Percentiles rank a stretch among this genome's conserved stretches.
Evolutionary conservation across 1,140 invertebrate species (phyloP).

Genomic region (Drosophila erecta): DNA sequence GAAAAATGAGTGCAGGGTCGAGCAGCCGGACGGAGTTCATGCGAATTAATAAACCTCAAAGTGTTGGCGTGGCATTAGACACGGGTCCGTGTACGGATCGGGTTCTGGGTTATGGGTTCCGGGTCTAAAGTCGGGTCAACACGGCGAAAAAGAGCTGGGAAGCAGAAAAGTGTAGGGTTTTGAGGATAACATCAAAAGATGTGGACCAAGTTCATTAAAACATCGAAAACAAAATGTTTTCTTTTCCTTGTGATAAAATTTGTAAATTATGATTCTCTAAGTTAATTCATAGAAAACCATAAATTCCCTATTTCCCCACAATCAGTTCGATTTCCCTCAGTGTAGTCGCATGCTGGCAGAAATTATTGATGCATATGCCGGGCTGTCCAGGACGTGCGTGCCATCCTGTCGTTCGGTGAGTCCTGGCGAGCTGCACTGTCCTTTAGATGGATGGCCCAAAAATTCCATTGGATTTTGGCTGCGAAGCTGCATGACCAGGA

Average conservation of each 20-base stretch:
- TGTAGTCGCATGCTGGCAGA: slow-evolving; percentile 36
- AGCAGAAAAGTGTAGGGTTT: background rate
- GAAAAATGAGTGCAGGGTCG: slow-evolving; percentile 70
- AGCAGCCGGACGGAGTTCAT: slow-evolving; percentile 61
- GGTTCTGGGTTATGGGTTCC: background rate
- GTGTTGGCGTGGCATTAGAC: slow-evolving; percentile 41
- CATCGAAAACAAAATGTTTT: too few relatives aligned
- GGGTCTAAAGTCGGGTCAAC: background rate
- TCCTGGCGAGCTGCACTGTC: slow-evolving; percentile 6
- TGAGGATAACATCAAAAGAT: background rate
- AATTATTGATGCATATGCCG: slow-evolving; percentile 68
- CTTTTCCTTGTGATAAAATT: too few relatives aligned
- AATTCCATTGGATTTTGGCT: slow-evolving; percentile 46
- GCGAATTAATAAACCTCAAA: slow-evolving; percentile 80
- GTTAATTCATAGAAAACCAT: background rate
- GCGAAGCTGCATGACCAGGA: slow-evolving; percentile 42
- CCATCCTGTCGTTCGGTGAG: slow-evolving; percentile 31
- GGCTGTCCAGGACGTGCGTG: slow-evolving; percentile 43
- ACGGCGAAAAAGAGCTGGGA: background rate
- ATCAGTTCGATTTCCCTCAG: background rate
- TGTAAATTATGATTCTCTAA: too few relatives aligned
- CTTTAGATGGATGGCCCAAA: slow-evolving; percentile 41
- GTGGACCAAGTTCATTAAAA: background rate
- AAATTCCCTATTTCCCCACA: background rate
- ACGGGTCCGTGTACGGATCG: slow-evolving; percentile 3